These are phyloP conservation scores for Athene cunicularia DNA, from an alignment of 2,113 vertebrate species.

Conservation along the genomic window DNA sequence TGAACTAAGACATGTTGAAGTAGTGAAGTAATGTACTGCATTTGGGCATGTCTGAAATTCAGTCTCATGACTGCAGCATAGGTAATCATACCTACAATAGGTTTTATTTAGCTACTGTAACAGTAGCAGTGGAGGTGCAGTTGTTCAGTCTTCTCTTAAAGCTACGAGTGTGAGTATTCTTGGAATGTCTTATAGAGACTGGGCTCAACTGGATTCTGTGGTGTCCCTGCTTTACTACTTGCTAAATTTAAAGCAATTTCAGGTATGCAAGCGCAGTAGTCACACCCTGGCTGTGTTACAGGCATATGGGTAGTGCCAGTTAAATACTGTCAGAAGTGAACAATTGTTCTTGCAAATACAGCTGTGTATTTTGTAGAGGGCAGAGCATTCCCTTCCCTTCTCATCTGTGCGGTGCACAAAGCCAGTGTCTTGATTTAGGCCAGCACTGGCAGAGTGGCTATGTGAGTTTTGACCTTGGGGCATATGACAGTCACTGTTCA, in stretches of 20 bases:
- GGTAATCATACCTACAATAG: background rate
- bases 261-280: background rate
- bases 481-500: rapidly evolving
- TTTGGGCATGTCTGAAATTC: background rate
- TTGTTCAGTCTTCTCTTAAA: background rate
- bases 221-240: background rate
- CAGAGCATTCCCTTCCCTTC: background rate
- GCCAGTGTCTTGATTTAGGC: background rate
- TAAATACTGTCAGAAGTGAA: background rate
- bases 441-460: background rate
- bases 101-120: background rate
- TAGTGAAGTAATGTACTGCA: background rate
- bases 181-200: background rate
- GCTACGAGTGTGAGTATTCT: background rate
- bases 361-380: background rate
- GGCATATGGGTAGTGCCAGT: background rate
- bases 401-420: background rate
- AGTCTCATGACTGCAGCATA: background rate
- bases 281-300: background rate
- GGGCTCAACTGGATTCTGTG: background rate
- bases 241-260: background rate
- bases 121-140: background rate
- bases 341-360: background rate
- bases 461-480: background rate
- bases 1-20: background rate